Percentiles rank a stretch among this genome's conserved stretches.
These are phyloP conservation scores for Lasiurus borealis DNA, from an alignment of 2,113 vertebrate genomes.

Conservation along the genomic window DNA sequence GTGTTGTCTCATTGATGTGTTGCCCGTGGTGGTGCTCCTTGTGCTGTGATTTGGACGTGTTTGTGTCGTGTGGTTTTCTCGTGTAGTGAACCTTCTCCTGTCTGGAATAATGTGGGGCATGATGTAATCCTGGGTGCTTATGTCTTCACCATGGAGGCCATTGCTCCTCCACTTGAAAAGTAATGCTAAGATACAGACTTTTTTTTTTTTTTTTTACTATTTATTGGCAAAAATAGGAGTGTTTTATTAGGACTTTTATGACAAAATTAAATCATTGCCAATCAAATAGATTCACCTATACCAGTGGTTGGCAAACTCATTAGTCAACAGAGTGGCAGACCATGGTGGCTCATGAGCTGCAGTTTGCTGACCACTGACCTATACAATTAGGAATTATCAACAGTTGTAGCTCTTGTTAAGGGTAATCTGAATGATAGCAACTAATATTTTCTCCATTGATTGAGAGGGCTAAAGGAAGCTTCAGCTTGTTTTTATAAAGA, in stretches of 20 bases:
- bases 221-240: conserved; percentile 47
- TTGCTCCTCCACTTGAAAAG: conserved; percentile 36
- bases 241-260: conserved; percentile 69
- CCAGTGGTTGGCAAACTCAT: too few species aligned
- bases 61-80: conserved; percentile 94
- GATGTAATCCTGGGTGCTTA: conserved; percentile 81
- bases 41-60: conserved; percentile 94
- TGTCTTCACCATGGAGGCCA: conserved; percentile 58
- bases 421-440: background rate
- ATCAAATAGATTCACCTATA: background rate
- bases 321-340: too few species aligned
- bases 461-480: background rate
- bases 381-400: background rate
- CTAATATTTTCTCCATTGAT: conserved; percentile 28
- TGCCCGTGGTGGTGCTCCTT: conserved; percentile 91
- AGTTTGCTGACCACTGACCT: background rate
- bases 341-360: too few species aligned
- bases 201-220: background rate
- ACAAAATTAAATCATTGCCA: background rate
- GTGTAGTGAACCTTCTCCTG: conserved; percentile 96
- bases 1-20: conserved; percentile 93
- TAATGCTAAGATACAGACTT: background rate
- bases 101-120: conserved; percentile 98
- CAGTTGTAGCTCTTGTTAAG: background rate
- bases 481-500: background rate